These are phyloP conservation scores for Ellobius talpinus DNA, from an alignment of 2,113 vertebrate genomes.

Conservation along the genomic window DNA sequence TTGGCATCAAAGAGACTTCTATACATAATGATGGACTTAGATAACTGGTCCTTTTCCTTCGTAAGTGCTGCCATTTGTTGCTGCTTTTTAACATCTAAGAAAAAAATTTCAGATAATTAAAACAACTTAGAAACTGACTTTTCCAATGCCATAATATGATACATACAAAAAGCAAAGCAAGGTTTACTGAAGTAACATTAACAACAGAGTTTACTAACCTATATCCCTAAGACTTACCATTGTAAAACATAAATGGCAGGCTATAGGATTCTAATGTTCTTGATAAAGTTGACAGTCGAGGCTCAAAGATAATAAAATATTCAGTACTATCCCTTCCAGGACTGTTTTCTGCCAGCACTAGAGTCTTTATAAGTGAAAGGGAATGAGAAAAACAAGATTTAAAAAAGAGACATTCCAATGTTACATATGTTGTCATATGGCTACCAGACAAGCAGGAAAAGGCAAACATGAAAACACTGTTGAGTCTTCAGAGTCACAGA, in stretches of 20 bases:
- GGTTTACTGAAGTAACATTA: background rate
- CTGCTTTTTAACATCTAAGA: constrained; percentile 91
- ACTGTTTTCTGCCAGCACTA: constrained; percentile 93
- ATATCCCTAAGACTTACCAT: constrained; percentile 88
- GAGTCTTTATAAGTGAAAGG: constrained; percentile 88
- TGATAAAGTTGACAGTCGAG: constrained; percentile 80
- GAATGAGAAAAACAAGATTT: constrained; percentile 25
- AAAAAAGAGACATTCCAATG: constrained; percentile 11
- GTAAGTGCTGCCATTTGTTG: constrained; percentile 90
- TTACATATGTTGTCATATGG: background rate
- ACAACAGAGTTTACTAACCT: background rate
- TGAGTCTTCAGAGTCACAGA: constrained; percentile 34
- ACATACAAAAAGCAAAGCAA: constrained; percentile 22
- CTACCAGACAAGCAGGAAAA: constrained; percentile 46
- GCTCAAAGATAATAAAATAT: constrained; percentile 92
- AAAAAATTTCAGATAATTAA: constrained; percentile 37
- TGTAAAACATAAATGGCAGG: constrained; percentile 94
- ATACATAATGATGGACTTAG: constrained; percentile 83
- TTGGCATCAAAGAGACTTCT: constrained; percentile 84
- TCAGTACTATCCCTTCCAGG: constrained; percentile 92
- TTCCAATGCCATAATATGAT: constrained; percentile 20
- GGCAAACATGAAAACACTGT: background rate
- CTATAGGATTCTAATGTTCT: constrained; percentile 87
- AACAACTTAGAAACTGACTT: constrained; percentile 42
- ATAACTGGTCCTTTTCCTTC: constrained; percentile 90